Percentiles rank a stretch among this genome's conserved stretches.
phyloP scores from a whole-genome alignment of 2,797 vertebrate genomes.

The Passerculus sandwichensis region DNA sequence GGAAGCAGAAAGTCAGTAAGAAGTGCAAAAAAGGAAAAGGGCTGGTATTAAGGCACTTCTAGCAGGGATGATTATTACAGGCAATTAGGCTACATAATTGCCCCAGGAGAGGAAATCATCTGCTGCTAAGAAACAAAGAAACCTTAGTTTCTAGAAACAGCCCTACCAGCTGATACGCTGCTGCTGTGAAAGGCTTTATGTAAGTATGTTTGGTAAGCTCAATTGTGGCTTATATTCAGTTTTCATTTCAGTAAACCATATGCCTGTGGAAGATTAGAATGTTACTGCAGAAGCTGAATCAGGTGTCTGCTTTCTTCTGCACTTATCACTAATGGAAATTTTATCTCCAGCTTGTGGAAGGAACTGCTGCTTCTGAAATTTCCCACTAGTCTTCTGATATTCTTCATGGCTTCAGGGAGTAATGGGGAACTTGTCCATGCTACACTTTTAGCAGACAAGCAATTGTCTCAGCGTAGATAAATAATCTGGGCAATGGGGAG shows the following conservation, averaged over 20 bases:
- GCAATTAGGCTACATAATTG: constrained; percentile 55
- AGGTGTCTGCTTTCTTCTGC: background rate
- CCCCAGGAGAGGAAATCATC: constrained; percentile 55
- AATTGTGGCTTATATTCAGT: background rate
- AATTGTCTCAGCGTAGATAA: background rate
- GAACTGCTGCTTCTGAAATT: background rate
- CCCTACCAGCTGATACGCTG: background rate
- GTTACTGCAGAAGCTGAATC: background rate
- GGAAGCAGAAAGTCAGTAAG: background rate
- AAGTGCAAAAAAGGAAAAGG: background rate
- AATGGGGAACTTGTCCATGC: background rate
- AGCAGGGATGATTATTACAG: constrained; percentile 52
- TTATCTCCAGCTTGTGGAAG: background rate
- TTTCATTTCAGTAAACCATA: constrained; percentile 16
- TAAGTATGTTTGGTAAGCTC: background rate
- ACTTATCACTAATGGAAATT: background rate
- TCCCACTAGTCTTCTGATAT: background rate
- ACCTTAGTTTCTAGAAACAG: constrained; percentile 17
- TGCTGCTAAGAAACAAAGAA: constrained; percentile 64
- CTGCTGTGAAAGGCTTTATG: background rate
- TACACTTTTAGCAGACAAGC: background rate
- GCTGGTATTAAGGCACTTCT: background rate
- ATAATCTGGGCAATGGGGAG: background rate
- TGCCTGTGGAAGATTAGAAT: background rate
- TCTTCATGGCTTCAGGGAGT: background rate